phyloP scores from a whole-genome alignment of 2,797 vertebrate species.

The Nyctibius grandis region DNA sequence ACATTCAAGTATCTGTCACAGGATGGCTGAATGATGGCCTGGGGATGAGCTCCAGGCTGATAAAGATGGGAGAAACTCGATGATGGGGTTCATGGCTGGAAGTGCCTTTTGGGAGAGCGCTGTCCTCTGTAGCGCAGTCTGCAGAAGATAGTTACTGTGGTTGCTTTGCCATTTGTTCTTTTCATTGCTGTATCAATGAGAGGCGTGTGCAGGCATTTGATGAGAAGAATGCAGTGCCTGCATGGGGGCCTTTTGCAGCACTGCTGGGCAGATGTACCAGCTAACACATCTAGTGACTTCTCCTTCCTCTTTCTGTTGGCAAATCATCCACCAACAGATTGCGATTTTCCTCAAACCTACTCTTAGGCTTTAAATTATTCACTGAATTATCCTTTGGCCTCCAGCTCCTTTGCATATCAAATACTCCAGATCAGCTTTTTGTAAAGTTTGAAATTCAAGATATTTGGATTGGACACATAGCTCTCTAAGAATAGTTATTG shows the following conservation, averaged over 20 bases:
- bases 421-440: slow-evolving; percentile 11
- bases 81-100: background rate
- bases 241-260: background rate
- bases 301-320: slow-evolving; percentile 4
- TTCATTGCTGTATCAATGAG: background rate
- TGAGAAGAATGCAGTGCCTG: background rate
- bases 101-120: background rate
- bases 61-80: background rate
- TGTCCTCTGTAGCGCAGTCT: background rate
- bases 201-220: accelerated
- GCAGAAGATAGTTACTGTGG: background rate
- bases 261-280: background rate
- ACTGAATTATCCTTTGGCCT: slow-evolving; percentile 41
- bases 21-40: background rate
- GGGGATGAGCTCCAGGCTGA: background rate
- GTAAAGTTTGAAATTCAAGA: slow-evolving; percentile 39
- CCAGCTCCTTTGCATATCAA: slow-evolving; percentile 41
- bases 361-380: slow-evolving; percentile 45
- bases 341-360: slow-evolving; percentile 2
- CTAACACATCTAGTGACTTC: background rate
- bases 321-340: background rate
- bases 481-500: background rate
- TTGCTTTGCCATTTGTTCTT: background rate
- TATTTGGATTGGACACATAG: background rate
- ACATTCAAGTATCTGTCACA: accelerated